Evolutionary conservation across 2,888 invertebrate species (phyloP).

Genomic region (Litoditis marina): DNA sequence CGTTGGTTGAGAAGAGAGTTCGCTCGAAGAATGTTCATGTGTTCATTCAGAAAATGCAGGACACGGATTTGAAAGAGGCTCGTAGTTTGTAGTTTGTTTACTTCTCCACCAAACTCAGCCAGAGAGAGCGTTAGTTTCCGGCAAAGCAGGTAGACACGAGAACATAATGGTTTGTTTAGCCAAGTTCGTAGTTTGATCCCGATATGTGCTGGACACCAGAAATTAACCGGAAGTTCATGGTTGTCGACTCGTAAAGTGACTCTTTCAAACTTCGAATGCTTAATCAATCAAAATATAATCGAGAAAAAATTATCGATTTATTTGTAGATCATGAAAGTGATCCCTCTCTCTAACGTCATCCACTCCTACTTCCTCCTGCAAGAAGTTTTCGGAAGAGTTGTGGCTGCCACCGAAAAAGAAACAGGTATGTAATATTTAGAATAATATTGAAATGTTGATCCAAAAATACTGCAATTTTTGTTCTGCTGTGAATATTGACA

Average conservation of each 20-base stretch:
- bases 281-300: too few relatives aligned
- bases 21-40: conserved; percentile 52
- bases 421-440: conserved; percentile 44
- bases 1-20: conserved; percentile 36
- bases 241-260: too few relatives aligned
- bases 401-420: conserved; percentile 45
- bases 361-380: conserved; percentile 56
- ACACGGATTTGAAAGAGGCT: conserved; percentile 53
- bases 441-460: too few relatives aligned
- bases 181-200: too few relatives aligned
- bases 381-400: conserved; percentile 50
- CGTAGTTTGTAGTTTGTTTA: too few relatives aligned
- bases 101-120: too few relatives aligned
- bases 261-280: too few relatives aligned
- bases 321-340: conserved; percentile 48
- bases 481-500: neutral
- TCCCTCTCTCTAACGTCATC: conserved; percentile 54
- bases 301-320: neutral
- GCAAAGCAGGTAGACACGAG: too few relatives aligned
- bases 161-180: too few relatives aligned
- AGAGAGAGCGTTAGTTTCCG: too few relatives aligned
- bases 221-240: too few relatives aligned
- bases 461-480: neutral
- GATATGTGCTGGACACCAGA: too few relatives aligned
- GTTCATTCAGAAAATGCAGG: conserved; percentile 56